Base-by-base conservation (phyloP, 2,888 invertebrate genomes). In the Cephus pygmeus region DNA sequence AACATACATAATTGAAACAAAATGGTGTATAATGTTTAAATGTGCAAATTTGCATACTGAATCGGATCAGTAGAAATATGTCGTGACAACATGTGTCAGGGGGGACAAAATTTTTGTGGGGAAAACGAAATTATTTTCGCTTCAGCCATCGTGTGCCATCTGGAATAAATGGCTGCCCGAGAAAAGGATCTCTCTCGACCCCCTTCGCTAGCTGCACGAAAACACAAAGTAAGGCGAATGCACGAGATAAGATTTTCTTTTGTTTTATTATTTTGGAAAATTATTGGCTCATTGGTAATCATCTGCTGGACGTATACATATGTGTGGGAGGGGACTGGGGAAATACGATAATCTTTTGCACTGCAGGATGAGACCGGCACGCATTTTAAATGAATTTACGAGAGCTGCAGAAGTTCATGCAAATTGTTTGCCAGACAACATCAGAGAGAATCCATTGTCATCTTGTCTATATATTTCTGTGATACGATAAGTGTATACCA, bases 41-140 rank as follows among this genome's bases (percentile, higher is more conserved):
- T 23, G 68, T 40, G 73, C 23, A 71, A 69, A 12, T n/a, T 69
- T 36, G 56, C 23, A 40, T 71, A 74, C 34, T 33, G n/a, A 56
- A 80, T 76, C 75, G 75, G 77, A 33, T 33, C 35, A 73, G 69
- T 73, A 78, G 76, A 75, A 76, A 73, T 73, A 56, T 36, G 73
- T 75, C 71, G 76, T 30, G 73, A 35, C 68, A 34, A 77, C 23
- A 56, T 56, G 9, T 56, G 56, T 56, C 23, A 79, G 71, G 56
- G 35, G 79, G 80, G 78, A 3, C 3, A 12, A 35, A 56, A 76
- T 77, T 69, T 77, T 56, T 56, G 23, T 23, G 56, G 56, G 79
- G 80, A 83, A 80, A 81, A 82, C 73, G 78, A 80, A 79, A 80
- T 83, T 81, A 75, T 84, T 84, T 83, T 84, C 81, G 79, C 85